Conservation (phyloP, 1,140 invertebrate genomes). For the Protaetia brevitarsis region DNA sequence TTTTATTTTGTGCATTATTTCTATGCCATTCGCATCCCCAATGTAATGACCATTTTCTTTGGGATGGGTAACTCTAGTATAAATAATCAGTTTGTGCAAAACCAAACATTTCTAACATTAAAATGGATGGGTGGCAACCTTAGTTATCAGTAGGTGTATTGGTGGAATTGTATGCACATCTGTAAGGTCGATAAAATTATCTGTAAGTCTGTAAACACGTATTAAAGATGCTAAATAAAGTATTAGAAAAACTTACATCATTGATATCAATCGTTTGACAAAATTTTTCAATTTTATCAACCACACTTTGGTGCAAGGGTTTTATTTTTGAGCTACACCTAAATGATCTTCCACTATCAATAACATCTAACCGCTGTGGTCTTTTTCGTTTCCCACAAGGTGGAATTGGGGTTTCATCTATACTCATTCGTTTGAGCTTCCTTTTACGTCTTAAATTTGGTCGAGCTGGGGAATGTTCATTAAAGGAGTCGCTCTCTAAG, state of each 20-base stretch:
- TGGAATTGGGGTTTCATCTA: constrained; percentile 68
- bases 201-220: too few species aligned
- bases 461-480: constrained; percentile 56
- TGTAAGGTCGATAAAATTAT: too few species aligned
- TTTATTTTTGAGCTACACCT: constrained; percentile 44
- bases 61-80: too few species aligned
- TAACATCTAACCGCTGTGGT: constrained; percentile 63
- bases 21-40: too few species aligned
- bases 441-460: constrained; percentile 70
- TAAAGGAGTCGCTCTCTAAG: constrained; percentile 58
- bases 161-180: too few species aligned
- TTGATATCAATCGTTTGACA: constrained; percentile 39
- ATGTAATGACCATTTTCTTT: too few species aligned
- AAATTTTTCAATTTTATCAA: constrained; percentile 55
- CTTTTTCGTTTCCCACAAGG: constrained; percentile 72
- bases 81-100: too few species aligned
- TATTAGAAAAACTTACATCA: constrained; percentile 32
- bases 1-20: too few species aligned
- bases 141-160: neutral
- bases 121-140: too few species aligned
- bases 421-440: constrained; percentile 86
- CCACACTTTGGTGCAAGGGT: constrained; percentile 53
- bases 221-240: neutral
- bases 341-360: constrained; percentile 53
- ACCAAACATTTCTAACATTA: neutral